Evolutionary conservation across 1,140 invertebrate species (phyloP), one percentile per base, ranked within the genome.

Genomic region (Anoplolepis gracilipes): DNA sequence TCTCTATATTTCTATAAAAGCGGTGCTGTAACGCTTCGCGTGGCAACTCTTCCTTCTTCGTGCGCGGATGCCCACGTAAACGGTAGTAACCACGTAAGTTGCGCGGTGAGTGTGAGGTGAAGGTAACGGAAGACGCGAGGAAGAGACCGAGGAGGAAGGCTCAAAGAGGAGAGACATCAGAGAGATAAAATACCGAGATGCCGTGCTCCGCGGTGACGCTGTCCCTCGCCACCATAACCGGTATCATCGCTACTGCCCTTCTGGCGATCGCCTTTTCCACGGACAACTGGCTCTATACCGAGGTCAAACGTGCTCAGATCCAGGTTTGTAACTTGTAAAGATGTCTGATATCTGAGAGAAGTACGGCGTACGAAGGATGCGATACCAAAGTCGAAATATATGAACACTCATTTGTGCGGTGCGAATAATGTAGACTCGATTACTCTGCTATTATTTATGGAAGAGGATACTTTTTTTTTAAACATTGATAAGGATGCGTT

Each of bases 131-230:
- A 84, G 62, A 62, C 49, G 46, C 65, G 13, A 30, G 39, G 28
- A 10, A 53, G 36, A 53, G n/a, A 19, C 33, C 62, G 49, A 57
- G 53, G 19, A 39, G 65, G 55, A 67, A 13, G 64, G 64, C 39
- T 42, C 39, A 1, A 39, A 13, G 36, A 46, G 57, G 57, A 25
- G 22, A 33, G 59, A 65, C 30, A 84, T 49, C 49, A 86, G 53
- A 53, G 53, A 53, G 62, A 76, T 82, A 85, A 88, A 84, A 70
- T 69, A 90, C 84, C 94, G 97, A 95, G 94, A 99, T 99, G 98
- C 98, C 98, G 95, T 99, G 98, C 96, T 98, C 98, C 89, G 98
- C 98, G 90, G 98, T 99, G 92, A 99, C 98, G 92, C 95, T 99
- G 92, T 98, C 98, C 93, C 96, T 99, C 95, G 98, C 98, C 85